Evolutionary conservation across 2,797 vertebrate genomes (phyloP).

Genomic region (Semaprochilodus insignis): DNA sequence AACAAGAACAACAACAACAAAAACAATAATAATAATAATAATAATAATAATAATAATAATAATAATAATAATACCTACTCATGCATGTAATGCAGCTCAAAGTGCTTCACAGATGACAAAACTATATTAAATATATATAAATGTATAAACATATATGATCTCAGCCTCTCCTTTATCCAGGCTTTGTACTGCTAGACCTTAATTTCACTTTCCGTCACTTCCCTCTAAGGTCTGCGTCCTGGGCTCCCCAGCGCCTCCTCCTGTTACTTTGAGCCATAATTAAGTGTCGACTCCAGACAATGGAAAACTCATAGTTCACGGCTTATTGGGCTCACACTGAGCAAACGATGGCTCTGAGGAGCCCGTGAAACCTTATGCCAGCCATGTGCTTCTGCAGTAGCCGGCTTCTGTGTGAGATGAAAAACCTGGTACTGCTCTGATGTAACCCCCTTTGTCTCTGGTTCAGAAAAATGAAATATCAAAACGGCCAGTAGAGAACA

Average conservation of each 20-base stretch:
- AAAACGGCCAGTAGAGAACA: not conserved
- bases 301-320: slow-evolving; percentile 16
- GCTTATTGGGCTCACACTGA: not conserved
- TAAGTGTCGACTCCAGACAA: slow-evolving; percentile 38
- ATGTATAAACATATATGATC: slow-evolving; percentile 28
- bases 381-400: slow-evolving; percentile 13
- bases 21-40: too few relatives aligned
- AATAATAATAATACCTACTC: too few relatives aligned
- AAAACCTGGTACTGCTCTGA: slow-evolving; percentile 6
- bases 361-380: slow-evolving; percentile 22
- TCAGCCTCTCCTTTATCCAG: slow-evolving; percentile 35
- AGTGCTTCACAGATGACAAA: not conserved
- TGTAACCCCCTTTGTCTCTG: not conserved
- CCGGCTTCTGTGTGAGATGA: slow-evolving; percentile 16
- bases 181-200: not conserved
- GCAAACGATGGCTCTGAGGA: not conserved
- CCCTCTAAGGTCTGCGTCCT: slow-evolving; percentile 23
- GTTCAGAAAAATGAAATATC: not conserved
- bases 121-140: not conserved
- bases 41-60: too few relatives aligned
- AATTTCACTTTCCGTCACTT: slow-evolving; percentile 29
- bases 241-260: slow-evolving; percentile 14
- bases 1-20: too few relatives aligned
- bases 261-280: slow-evolving; percentile 26
- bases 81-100: not conserved